Percentiles rank a stretch among this genome's conserved stretches.
Conservation (phyloP, 2,797 vertebrate genomes). For the Psittacula derbiana region DNA sequence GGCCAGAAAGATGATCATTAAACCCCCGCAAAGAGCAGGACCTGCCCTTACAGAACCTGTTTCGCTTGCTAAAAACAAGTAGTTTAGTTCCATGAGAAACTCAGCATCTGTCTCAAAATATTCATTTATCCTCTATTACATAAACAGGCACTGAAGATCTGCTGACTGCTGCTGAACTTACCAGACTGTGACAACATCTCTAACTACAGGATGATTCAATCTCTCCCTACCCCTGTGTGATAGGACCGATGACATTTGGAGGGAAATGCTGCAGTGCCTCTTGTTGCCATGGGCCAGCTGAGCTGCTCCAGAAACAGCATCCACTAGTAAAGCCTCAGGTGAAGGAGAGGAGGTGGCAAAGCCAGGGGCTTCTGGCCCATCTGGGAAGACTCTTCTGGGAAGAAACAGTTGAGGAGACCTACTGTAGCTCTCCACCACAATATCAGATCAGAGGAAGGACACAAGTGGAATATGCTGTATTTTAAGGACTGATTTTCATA, state of each 20-base stretch:
- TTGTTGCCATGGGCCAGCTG: rapidly evolving
- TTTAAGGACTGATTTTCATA: background rate
- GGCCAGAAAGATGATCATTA: background rate
- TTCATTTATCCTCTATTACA: background rate
- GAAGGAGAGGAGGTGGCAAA: background rate
- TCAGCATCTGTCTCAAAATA: background rate
- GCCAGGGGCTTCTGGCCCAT: background rate
- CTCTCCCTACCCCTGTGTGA: rapidly evolving
- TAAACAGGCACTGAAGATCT: background rate
- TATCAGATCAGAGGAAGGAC: background rate
- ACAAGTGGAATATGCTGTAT: background rate
- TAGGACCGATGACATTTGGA: background rate
- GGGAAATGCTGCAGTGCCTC: background rate
- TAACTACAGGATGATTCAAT: rapidly evolving
- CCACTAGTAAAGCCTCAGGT: background rate
- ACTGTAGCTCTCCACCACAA: background rate
- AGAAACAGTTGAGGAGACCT: background rate
- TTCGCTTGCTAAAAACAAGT: background rate
- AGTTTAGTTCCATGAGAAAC: background rate
- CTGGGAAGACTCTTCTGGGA: background rate
- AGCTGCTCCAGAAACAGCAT: background rate
- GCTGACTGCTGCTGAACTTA: background rate
- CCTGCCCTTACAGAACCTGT: background rate
- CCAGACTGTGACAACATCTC: background rate
- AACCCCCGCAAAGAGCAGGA: background rate